Conservation (phyloP, 2,113 vertebrate species). For the Daphoenositta chrysoptera region DNA sequence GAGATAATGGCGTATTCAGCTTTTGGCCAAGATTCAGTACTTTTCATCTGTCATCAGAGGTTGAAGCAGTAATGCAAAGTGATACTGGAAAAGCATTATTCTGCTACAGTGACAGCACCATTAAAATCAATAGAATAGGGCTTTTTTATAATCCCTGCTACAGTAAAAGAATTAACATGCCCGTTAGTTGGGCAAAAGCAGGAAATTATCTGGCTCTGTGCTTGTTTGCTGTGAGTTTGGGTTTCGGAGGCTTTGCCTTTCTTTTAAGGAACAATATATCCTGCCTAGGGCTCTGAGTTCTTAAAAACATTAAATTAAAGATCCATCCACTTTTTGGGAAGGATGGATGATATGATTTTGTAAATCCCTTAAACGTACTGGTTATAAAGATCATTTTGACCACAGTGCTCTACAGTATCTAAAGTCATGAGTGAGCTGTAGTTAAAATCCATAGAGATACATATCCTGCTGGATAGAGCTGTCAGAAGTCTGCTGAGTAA, state of each 20-base stretch:
- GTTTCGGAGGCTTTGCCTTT: conserved; percentile 12
- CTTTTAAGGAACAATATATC: not conserved
- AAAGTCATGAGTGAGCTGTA: not conserved
- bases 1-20: conserved; percentile 67
- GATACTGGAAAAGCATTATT: conserved; percentile 50
- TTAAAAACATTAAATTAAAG: conserved; percentile 6
- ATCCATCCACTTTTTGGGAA: not conserved
- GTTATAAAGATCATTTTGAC: not conserved
- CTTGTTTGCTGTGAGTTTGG: not conserved
- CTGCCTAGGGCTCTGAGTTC: not conserved
- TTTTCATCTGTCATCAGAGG: conserved; percentile 63
- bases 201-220: not conserved
- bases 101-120: conserved; percentile 42
- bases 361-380: not conserved
- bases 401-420: not conserved
- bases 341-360: not conserved
- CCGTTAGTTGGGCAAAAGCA: not conserved
- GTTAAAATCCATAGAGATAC: not conserved
- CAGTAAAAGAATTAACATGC: conserved; percentile 34
- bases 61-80: conserved; percentile 47
- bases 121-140: conserved; percentile 41
- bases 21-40: conserved; percentile 64
- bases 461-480: not conserved
- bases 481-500: not conserved
- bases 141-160: conserved; percentile 8